Evolutionary conservation across 2,113 vertebrate genomes (phyloP).

Genomic region (Gadus chalcogrammus): DNA sequence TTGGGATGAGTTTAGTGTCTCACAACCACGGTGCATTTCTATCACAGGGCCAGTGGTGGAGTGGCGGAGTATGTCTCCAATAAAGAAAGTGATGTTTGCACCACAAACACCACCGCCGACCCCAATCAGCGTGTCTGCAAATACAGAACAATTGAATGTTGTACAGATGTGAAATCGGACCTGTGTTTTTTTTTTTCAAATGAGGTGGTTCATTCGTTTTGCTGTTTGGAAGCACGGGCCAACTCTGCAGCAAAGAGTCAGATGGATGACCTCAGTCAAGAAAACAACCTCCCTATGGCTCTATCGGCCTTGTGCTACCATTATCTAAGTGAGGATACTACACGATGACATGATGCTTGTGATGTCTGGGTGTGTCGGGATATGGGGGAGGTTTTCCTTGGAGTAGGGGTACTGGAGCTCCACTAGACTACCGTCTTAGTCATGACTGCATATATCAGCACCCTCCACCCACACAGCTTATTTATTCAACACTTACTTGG

Average conservation of each 20-base stretch:
- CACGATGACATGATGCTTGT: conserved; percentile 36
- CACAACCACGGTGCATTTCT: too few species aligned
- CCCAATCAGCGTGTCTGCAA: background rate
- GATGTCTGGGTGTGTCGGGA: conserved; percentile 3
- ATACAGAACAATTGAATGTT: too few species aligned
- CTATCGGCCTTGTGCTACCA: conserved; percentile 38
- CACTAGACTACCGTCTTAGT: conserved; percentile 65
- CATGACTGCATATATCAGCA: conserved; percentile 57
- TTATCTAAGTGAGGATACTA: conserved; percentile 39
- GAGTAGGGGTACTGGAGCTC: conserved; percentile 42
- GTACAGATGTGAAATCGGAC: conserved; percentile 6
- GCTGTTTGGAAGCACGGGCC: conserved; percentile 18
- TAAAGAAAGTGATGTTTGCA: too few species aligned
- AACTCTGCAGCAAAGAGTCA: conserved; percentile 22
- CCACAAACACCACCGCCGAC: background rate
- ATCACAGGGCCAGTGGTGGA: too few species aligned
- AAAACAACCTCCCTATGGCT: conserved; percentile 34
- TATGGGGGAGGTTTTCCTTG: conserved; percentile 8
- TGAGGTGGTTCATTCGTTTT: conserved; percentile 5
- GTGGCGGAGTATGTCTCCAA: too few species aligned
- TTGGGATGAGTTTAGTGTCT: too few species aligned
- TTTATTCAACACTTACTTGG: conserved; percentile 47
- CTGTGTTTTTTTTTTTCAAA: conserved; percentile 16
- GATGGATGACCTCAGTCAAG: conserved; percentile 24
- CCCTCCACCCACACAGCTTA: conserved; percentile 50